Evolutionary conservation across 2,113 vertebrate genomes (phyloP).

Genomic region (Cephalopterus ornatus): DNA sequence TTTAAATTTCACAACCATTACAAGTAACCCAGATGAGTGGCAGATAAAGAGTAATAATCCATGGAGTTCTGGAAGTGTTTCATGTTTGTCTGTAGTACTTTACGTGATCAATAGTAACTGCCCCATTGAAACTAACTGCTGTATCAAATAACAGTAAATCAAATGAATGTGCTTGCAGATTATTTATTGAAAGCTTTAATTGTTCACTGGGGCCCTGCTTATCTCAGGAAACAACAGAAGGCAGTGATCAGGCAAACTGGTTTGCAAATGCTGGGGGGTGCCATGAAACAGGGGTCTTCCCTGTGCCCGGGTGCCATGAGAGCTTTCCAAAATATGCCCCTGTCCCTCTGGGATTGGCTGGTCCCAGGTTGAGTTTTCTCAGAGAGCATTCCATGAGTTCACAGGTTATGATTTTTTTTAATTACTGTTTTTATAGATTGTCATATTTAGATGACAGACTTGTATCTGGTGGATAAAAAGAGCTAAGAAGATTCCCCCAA

Average conservation of each 20-base stretch:
- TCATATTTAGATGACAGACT: neutral
- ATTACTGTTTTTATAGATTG: neutral
- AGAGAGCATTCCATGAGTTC: neutral
- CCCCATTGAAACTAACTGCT: conserved; percentile 86
- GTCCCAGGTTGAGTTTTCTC: neutral
- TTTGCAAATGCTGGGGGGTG: conserved; percentile 30
- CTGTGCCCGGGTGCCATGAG: neutral
- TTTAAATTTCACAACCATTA: conserved; percentile 82
- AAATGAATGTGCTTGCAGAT: conserved; percentile 84
- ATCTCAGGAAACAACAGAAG: conserved; percentile 77
- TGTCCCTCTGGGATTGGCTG: neutral
- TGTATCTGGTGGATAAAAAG: neutral
- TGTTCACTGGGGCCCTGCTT: conserved; percentile 83
- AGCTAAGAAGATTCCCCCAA: neutral
- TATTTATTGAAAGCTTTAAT: conserved; percentile 88
- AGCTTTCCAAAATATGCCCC: neutral
- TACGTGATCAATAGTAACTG: conserved; percentile 87
- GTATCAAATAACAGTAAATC: conserved; percentile 88
- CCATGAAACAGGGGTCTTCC: neutral
- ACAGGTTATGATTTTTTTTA: neutral
- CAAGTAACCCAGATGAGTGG: conserved; percentile 81
- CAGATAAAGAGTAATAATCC: conserved; percentile 86
- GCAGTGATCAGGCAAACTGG: conserved; percentile 44
- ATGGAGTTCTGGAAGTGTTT: conserved; percentile 81
- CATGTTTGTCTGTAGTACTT: conserved; percentile 83